Evolutionary conservation across 92 coral and sea anemone species (phyloP).

Genomic region (Hydrozoanthus gracilis): DNA sequence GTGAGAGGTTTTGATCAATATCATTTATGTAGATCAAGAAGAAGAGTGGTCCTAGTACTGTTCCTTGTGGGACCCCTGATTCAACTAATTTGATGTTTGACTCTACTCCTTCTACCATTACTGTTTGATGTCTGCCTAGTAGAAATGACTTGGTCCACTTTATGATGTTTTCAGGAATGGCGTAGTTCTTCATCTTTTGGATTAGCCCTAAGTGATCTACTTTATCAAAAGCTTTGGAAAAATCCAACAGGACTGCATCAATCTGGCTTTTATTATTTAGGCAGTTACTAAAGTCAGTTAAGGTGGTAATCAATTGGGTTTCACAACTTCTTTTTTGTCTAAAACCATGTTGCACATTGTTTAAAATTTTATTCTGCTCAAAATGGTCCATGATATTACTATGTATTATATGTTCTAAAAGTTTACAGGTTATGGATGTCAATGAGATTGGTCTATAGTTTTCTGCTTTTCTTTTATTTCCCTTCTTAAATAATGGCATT

Average conservation of each 20-base stretch:
- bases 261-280: background rate
- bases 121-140: conserved; percentile 1
- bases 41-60: conserved; percentile 18
- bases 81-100: too few species aligned
- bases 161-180: conserved; percentile 19
- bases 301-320: conserved; percentile 15
- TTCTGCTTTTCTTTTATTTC: too few species aligned
- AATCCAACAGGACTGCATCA: background rate
- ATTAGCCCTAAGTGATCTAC: conserved; percentile 4
- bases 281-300: conserved; percentile 13
- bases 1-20: conserved; percentile 25
- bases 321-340: background rate
- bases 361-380: too few species aligned
- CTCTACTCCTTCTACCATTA: background rate
- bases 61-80: too few species aligned
- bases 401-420: too few species aligned
- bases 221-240: conserved; percentile 5
- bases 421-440: too few species aligned
- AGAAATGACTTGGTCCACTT: background rate
- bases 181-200: conserved; percentile 3
- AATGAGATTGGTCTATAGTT: too few species aligned
- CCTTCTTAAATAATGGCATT: too few species aligned
- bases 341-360: conserved; percentile 10
- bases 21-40: conserved; percentile 21
- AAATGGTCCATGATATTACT: too few species aligned